These are phyloP conservation scores for Caiman crocodilus DNA, from an alignment of 2,797 vertebrate genomes.

Conservation along the genomic window DNA sequence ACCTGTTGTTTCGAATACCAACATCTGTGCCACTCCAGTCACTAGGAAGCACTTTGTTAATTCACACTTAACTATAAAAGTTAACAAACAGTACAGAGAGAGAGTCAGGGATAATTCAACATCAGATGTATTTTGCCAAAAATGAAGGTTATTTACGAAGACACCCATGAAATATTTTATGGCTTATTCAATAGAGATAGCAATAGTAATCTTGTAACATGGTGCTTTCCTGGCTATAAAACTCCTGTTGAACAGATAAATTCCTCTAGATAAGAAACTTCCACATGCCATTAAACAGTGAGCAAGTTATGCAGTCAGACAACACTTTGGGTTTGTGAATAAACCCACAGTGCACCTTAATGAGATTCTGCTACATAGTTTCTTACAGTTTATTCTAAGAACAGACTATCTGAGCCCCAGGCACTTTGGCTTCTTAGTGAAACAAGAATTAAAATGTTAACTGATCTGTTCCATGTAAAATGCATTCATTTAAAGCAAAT, in stretches of 20 bases:
- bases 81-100: background rate
- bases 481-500: conserved; percentile 77
- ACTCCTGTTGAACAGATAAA: background rate
- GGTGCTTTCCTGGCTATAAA: background rate
- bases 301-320: background rate
- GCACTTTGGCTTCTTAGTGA: conserved; percentile 9
- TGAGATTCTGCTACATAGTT: background rate
- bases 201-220: background rate
- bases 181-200: background rate
- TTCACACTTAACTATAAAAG: too few relatives aligned
- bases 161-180: background rate
- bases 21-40: background rate
- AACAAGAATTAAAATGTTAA: conserved; percentile 79
- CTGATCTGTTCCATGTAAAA: conserved; percentile 75
- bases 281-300: background rate
- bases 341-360: background rate
- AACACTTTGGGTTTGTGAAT: background rate
- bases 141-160: background rate
- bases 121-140: background rate
- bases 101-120: background rate
- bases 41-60: background rate
- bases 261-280: background rate
- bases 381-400: background rate
- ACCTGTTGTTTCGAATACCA: accelerated
- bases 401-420: background rate